These are phyloP conservation scores for Drosophila kanapiae DNA, from an alignment of 1,140 invertebrate genomes.

Conservation along the genomic window DNA sequence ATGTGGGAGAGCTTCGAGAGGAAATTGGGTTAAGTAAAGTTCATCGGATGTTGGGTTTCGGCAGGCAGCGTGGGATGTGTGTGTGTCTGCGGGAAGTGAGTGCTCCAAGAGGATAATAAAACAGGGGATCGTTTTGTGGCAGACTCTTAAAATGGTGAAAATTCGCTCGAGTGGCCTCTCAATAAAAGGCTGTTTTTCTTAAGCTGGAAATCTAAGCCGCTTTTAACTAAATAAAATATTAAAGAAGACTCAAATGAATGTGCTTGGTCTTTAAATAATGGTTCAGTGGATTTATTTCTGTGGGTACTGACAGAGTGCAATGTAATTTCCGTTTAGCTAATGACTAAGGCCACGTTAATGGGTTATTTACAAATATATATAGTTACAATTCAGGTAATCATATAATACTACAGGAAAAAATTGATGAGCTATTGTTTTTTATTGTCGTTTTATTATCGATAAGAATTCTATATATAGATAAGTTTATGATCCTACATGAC, in stretches of 20 bases:
- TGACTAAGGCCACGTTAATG: not conserved
- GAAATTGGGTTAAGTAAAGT: slow-evolving; percentile 56
- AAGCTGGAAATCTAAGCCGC: slow-evolving; percentile 4
- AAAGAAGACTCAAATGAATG: not conserved
- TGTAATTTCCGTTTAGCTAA: not conserved
- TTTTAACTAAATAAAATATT: slow-evolving; percentile 4
- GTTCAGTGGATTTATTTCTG: too few species aligned
- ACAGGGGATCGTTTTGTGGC: not conserved
- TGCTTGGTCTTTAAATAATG: not conserved
- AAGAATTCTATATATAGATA: slow-evolving; percentile 6
- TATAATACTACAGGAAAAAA: not conserved
- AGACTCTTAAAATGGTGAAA: slow-evolving; percentile 8
- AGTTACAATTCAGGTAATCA: too few species aligned
- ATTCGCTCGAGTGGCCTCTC: slow-evolving; percentile 7
- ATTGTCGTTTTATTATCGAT: not conserved
- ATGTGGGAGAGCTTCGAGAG: slow-evolving; percentile 18
- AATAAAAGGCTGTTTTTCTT: slow-evolving; percentile 10
- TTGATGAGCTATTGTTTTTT: not conserved
- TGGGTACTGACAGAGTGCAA: not conserved
- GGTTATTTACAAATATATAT: not conserved
- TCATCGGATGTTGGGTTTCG: slow-evolving; percentile 27
- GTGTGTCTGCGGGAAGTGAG: slow-evolving; percentile 4
- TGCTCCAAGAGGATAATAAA: slow-evolving; percentile 20
- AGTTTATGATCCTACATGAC: not conserved
- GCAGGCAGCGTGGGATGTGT: slow-evolving; percentile 14